Evolutionary conservation across 2,113 vertebrate genomes (phyloP), one percentile per base, ranked within the genome.

Genomic region (Gnathonemus echidnorhynchus): DNA sequence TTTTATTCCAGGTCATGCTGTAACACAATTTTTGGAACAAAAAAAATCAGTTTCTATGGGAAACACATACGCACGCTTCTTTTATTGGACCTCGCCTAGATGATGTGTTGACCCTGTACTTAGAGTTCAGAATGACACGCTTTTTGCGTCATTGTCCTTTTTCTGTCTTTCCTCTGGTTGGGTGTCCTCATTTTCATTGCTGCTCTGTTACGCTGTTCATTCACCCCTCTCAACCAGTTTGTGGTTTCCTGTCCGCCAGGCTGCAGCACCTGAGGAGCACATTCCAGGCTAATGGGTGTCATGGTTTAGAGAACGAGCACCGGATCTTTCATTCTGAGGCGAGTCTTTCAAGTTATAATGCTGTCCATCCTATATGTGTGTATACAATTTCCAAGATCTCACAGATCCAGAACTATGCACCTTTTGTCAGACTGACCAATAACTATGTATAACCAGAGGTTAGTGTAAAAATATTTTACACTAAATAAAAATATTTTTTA

Each of bases 281-380:
- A 3, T 91, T 96, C 77, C 92, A 95, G 92, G 93, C 17, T 52
- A 92, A 93, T 15, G 10, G 49, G 5, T 91, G 89, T 88, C 92
- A 91, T 87, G 93, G 92, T 21, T 24, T 94, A 58, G 93, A 95
- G 88, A 93, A 94, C 0, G 96, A 96, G 92, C 90, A 95, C 86
- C 92, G 77, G 88, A 90, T 95, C 83, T 95, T 96, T 92, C 93
- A 93, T 58, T 94, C 95, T n/a, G 93, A 96, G 95, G 96, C 96
- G 74, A 88, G 93, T 87, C 45, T 80, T 42, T 17, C 21, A n/a
- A 5, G n/a, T 11, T 56, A 35, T 56, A 15, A 7, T 56, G 27
- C 50, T 2, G 19, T 87, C n/a, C 27, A 53, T 27, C 1, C 15
- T 53, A 42, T 7, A 31, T 53, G 50, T 21, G 7, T 48, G 10